Evolutionary conservation across 2,797 vertebrate genomes (phyloP).

Genomic region (Scyliorhinus canicula): DNA sequence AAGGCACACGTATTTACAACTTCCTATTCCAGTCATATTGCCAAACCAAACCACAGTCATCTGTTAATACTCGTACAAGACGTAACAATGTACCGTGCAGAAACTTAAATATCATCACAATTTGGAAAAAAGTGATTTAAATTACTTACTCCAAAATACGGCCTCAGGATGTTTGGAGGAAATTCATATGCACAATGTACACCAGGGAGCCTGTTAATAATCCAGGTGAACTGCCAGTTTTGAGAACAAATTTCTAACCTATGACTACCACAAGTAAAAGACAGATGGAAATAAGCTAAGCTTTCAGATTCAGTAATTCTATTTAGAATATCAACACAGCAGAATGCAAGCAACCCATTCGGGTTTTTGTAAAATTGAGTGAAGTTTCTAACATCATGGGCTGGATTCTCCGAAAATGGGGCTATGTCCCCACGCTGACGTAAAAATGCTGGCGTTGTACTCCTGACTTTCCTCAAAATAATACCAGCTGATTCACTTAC

Average conservation of each 20-base stretch:
- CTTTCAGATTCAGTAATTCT: conserved; percentile 9
- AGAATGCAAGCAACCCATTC: not conserved
- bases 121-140: not conserved
- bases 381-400: not conserved
- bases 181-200: not conserved
- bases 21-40: not conserved
- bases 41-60: not conserved
- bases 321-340: conserved; percentile 6
- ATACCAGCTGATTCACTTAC: too few relatives aligned
- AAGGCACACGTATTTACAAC: not conserved
- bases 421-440: too few relatives aligned
- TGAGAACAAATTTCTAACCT: not conserved
- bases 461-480: too few relatives aligned
- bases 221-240: too few relatives aligned
- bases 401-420: too few relatives aligned
- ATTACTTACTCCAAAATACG: not conserved
- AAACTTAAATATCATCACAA: not conserved
- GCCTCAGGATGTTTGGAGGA: not conserved
- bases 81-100: not conserved
- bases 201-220: not conserved
- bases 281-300: not conserved
- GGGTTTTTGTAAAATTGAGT: not conserved
- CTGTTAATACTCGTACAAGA: not conserved
- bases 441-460: too few relatives aligned
- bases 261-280: not conserved